phyloP scores from a whole-genome alignment of 1,140 invertebrate species.

The Drosophila equinoxialis region DNA sequence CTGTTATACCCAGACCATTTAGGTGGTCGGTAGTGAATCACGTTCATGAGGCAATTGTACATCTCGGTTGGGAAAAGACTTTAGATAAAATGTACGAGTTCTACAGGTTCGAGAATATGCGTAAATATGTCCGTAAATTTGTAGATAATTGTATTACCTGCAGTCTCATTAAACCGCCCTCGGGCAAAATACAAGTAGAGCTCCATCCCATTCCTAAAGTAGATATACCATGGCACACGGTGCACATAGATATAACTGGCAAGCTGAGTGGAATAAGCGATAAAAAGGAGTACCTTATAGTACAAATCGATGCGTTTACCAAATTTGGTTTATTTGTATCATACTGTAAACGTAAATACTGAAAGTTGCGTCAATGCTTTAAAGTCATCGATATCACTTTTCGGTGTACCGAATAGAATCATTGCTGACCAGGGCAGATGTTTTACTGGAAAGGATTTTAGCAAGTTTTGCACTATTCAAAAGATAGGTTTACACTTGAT shows the following conservation, averaged over 20 bases:
- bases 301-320: slow-evolving; percentile 22
- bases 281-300: slow-evolving; percentile 17
- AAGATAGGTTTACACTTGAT: slow-evolving; percentile 11
- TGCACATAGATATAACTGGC: not conserved
- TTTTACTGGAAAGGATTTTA: not conserved
- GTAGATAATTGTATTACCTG: slow-evolving; percentile 3
- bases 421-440: not conserved
- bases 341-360: slow-evolving; percentile 7
- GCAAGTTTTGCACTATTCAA: not conserved
- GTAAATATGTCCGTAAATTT: slow-evolving; percentile 13
- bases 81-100: not conserved
- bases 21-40: not conserved
- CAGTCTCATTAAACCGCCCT: not conserved
- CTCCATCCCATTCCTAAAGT: slow-evolving; percentile 10
- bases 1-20: not conserved
- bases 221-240: slow-evolving; percentile 14
- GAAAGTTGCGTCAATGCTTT: not conserved
- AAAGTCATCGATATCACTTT: slow-evolving; percentile 7
- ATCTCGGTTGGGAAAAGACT: slow-evolving; percentile 1
- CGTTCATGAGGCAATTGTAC: not conserved
- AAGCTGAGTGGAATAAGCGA: slow-evolving; percentile 1
- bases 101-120: not conserved
- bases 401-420: not conserved
- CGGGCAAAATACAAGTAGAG: slow-evolving; percentile 12
- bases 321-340: slow-evolving; percentile 21